These are phyloP conservation scores for Augiades crinisus DNA, from an alignment of 2,888 invertebrate genomes.

Conservation along the genomic window DNA sequence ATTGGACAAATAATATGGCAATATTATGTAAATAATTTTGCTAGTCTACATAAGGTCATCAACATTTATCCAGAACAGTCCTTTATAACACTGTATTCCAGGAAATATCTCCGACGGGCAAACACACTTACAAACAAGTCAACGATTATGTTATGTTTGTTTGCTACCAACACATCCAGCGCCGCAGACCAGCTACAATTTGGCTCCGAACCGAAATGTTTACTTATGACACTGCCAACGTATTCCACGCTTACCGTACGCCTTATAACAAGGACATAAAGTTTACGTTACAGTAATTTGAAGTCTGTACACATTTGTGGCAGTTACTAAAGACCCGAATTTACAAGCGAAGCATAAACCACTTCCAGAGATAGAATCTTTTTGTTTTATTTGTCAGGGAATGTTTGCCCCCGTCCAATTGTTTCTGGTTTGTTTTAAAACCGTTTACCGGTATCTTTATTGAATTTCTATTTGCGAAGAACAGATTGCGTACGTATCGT, in stretches of 20 bases:
- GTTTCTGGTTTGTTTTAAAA: constrained; percentile 33
- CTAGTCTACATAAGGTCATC: too few species aligned
- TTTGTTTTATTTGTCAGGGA: constrained; percentile 40
- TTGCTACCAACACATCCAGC: constrained; percentile 49
- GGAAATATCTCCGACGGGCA: constrained; percentile 22
- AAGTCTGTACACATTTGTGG: constrained; percentile 30
- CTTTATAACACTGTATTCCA: neutral
- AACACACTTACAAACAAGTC: constrained; percentile 53
- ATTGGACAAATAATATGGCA: too few species aligned
- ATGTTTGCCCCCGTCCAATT: constrained; percentile 36
- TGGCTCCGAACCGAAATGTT: constrained; percentile 54
- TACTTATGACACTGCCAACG: constrained; percentile 56
- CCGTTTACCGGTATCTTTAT: constrained; percentile 27
- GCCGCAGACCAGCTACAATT: constrained; percentile 60
- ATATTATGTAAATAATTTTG: too few species aligned
- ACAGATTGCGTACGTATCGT: constrained; percentile 16
- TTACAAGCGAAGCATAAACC: constrained; percentile 50
- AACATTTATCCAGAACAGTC: neutral
- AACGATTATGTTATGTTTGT: constrained; percentile 52
- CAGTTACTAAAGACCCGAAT: constrained; percentile 47
- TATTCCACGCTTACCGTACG: constrained; percentile 23
- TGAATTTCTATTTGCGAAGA: constrained; percentile 24
- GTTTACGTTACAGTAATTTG: constrained; percentile 20
- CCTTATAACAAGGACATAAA: constrained; percentile 26
- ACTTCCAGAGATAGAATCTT: constrained; percentile 50